Conservation (phyloP, 2,888 invertebrate genomes). For the Steinernema hermaphroditum region DNA sequence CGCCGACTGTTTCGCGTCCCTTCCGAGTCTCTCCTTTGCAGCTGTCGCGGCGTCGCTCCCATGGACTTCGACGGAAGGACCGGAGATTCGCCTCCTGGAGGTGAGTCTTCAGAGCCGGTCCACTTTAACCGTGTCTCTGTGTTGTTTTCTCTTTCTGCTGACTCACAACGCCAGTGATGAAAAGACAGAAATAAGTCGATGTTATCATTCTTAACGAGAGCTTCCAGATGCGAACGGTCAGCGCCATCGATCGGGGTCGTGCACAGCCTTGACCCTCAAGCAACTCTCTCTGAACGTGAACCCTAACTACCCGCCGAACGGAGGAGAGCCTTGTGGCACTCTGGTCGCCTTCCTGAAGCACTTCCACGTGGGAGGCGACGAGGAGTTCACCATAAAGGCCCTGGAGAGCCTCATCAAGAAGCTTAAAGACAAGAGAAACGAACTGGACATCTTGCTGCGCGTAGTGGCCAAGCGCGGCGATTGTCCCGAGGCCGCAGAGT, state of each 20-base stretch:
- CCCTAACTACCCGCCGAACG: neutral
- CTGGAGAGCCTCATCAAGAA: constrained; percentile 64
- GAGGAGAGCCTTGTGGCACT: neutral
- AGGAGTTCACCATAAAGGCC: constrained; percentile 51
- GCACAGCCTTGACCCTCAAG: constrained; percentile 5
- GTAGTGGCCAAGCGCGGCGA: constrained; percentile 93
- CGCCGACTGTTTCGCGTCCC: too few species aligned
- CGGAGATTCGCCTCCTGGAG: neutral
- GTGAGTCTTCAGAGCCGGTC: neutral
- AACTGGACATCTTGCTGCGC: constrained; percentile 92
- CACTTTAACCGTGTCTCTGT: too few species aligned
- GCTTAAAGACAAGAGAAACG: constrained; percentile 84
- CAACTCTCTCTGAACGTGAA: constrained; percentile 15
- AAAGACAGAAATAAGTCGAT: too few species aligned
- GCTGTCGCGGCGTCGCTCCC: neutral
- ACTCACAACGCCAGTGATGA: too few species aligned
- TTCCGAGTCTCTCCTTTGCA: too few species aligned
- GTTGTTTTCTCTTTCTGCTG: too few species aligned
- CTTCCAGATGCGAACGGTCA: neutral
- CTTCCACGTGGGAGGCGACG: constrained; percentile 35
- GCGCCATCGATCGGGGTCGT: neutral
- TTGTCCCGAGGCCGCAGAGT: constrained; percentile 87
- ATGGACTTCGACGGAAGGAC: constrained; percentile 2
- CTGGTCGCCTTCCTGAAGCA: constrained; percentile 19
- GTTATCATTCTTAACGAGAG: too few species aligned